A percentile compares a stretch with the other conserved stretches of the same genome.
Evolutionary conservation across 2,888 invertebrate genomes (phyloP).

Genomic region (Drosophila algonquin): DNA sequence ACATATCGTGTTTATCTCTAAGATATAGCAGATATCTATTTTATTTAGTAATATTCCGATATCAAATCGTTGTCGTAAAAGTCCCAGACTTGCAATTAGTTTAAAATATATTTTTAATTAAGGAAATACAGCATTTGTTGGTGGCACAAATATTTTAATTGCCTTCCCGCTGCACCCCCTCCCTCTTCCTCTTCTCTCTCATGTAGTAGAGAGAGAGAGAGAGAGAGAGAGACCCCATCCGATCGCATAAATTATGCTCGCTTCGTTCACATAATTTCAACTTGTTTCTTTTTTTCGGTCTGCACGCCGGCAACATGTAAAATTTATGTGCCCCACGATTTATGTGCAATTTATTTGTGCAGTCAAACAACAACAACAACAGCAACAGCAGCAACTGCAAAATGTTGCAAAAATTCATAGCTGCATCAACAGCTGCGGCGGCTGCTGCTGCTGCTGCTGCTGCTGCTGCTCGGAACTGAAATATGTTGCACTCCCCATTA

Average conservation of each 20-base stretch:
- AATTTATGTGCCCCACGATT: constrained; percentile 78
- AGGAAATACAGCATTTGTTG: constrained; percentile 55
- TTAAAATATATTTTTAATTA: constrained; percentile 58
- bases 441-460: constrained; percentile 65
- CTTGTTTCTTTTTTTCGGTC: constrained; percentile 68
- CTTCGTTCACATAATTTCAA: constrained; percentile 72
- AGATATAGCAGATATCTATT: too few relatives aligned
- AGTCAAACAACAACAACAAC: constrained; percentile 54
- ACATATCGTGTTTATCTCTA: too few relatives aligned
- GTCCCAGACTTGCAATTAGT: constrained; percentile 40
- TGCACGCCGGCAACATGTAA: constrained; percentile 73
- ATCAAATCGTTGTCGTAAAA: constrained; percentile 13
- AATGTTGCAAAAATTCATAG: constrained; percentile 39
- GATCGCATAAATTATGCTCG: constrained; percentile 66
- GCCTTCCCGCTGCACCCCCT: constrained; percentile 21
- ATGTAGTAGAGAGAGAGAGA: neutral
- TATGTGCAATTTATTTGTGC: constrained; percentile 79
- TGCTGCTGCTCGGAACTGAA: constrained; percentile 52
- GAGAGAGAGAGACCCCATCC: neutral
- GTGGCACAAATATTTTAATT: constrained; percentile 73
- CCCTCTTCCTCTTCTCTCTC: too few relatives aligned
- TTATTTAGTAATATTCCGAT: too few relatives aligned
- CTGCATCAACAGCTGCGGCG: constrained; percentile 58
- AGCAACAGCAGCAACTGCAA: constrained; percentile 36
- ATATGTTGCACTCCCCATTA: constrained; percentile 68